phyloP scores from a whole-genome alignment of 2,797 vertebrate genomes.

The Helarctos malayanus region DNA sequence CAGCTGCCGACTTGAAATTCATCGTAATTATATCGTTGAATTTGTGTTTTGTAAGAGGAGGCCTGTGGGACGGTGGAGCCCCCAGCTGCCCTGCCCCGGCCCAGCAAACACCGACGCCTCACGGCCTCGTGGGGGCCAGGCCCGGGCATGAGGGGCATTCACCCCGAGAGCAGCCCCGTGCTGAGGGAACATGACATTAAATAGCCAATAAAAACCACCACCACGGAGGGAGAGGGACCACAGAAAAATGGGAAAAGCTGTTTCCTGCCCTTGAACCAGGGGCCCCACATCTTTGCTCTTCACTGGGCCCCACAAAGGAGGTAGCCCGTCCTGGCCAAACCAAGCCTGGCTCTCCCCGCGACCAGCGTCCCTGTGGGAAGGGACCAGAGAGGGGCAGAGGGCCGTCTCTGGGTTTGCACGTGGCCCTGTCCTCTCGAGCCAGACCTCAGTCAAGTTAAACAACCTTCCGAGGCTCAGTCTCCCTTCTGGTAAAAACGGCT shows the following conservation, averaged over 20 bases:
- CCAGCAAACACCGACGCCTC: not conserved
- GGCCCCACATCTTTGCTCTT: not conserved
- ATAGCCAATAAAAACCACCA: not conserved
- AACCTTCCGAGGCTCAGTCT: not conserved
- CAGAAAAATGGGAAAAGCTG: too few relatives aligned
- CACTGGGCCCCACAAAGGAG: not conserved
- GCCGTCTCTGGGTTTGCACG: not conserved
- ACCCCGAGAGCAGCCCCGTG: accelerated
- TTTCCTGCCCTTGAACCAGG: not conserved
- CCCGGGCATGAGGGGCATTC: not conserved
- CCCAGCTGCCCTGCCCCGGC: not conserved
- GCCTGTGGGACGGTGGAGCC: not conserved
- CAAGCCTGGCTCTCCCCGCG: not conserved
- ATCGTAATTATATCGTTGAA: accelerated
- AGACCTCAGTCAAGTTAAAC: not conserved
- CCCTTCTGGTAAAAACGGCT: not conserved
- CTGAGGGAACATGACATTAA: not conserved
- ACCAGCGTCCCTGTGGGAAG: not conserved
- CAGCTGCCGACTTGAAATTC: not conserved
- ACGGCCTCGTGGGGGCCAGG: not conserved
- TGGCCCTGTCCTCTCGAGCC: not conserved
- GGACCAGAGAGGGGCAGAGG: not conserved
- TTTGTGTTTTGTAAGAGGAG: not conserved
- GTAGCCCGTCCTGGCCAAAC: accelerated
- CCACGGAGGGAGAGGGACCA: too few relatives aligned